Evolutionary conservation across 2,113 vertebrate genomes (phyloP).

Genomic region (Malurus alboscapulatus): DNA sequence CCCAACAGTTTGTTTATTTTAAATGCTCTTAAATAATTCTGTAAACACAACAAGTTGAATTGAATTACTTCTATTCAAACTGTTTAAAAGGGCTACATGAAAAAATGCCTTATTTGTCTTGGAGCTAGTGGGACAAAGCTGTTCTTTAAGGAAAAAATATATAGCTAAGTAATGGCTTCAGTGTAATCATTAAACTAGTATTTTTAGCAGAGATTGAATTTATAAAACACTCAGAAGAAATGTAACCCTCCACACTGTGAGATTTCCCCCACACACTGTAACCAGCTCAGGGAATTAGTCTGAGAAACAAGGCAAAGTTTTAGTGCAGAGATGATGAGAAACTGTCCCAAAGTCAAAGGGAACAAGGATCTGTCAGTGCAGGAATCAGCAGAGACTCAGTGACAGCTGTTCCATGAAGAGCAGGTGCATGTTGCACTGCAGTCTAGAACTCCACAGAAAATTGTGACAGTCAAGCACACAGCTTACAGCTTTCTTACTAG

Average conservation of each 20-base stretch:
- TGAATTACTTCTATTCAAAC: neutral
- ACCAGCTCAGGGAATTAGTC: neutral
- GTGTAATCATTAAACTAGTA: neutral
- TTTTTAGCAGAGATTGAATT: neutral
- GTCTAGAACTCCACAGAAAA: neutral
- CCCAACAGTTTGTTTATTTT: neutral
- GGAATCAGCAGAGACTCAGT: neutral
- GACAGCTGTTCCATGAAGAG: neutral
- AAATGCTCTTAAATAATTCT: neutral
- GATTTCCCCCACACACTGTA: rapidly evolving
- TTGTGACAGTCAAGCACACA: neutral
- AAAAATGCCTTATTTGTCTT: neutral
- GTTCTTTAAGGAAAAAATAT: neutral
- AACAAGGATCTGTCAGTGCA: neutral
- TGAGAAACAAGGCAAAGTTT: neutral
- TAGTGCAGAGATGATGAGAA: neutral
- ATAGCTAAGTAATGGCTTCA: neutral
- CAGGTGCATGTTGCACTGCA: neutral
- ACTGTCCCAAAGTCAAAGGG: neutral
- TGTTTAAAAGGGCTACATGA: neutral
- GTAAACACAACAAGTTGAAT: neutral
- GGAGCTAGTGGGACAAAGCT: neutral
- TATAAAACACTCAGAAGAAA: neutral
- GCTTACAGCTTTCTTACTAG: neutral
- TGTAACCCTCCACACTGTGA: neutral